phyloP scores from a whole-genome alignment of 1,140 invertebrate genomes.

The Pinna nobilis region DNA sequence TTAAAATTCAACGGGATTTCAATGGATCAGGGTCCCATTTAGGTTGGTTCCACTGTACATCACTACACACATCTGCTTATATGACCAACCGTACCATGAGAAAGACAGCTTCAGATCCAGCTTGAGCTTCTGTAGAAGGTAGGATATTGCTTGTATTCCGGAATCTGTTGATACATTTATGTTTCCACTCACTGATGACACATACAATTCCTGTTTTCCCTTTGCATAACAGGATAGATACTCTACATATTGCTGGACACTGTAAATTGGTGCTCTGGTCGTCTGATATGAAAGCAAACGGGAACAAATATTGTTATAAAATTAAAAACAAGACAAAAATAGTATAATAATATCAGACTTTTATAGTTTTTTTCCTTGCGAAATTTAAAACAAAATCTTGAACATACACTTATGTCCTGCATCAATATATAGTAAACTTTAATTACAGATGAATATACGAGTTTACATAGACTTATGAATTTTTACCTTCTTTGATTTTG shows the following conservation, averaged over 20 bases:
- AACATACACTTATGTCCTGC: too few relatives aligned
- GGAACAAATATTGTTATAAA: not conserved
- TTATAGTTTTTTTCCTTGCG: too few relatives aligned
- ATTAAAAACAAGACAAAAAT: not conserved
- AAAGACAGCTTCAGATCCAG: conserved; percentile 90
- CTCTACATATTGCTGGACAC: conserved; percentile 56
- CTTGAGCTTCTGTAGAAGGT: conserved; percentile 90
- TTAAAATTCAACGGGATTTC: not conserved
- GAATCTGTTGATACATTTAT: conserved; percentile 32
- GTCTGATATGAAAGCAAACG: conserved; percentile 47
- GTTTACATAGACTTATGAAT: too few relatives aligned
- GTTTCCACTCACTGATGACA: conserved; percentile 17
- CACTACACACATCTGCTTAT: not conserved
- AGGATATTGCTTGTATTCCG: conserved; percentile 83
- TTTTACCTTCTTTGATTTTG: too few relatives aligned
- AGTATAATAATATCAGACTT: too few relatives aligned
- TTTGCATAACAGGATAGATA: conserved; percentile 47
- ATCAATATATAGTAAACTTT: too few relatives aligned
- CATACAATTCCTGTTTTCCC: not conserved
- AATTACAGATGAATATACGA: too few relatives aligned
- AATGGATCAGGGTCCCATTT: not conserved
- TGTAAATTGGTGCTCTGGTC: conserved; percentile 59
- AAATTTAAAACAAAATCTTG: too few relatives aligned
- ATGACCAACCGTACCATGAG: conserved; percentile 81
- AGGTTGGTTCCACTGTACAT: not conserved